phyloP scores from a whole-genome alignment of 2,888 invertebrate genomes.

The Myathropa florea region DNA sequence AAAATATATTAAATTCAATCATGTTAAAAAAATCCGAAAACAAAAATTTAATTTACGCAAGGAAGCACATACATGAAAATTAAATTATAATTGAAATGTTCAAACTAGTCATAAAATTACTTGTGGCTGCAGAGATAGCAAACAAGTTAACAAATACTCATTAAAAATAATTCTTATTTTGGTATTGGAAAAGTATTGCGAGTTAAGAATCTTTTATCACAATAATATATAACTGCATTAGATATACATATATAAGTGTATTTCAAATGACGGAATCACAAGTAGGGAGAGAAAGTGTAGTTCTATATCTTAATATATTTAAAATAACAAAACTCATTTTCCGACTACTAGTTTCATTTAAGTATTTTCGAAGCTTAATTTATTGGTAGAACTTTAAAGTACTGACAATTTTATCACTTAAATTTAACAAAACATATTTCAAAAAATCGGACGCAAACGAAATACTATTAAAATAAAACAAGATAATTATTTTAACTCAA shows the following conservation, averaged over 20 bases:
- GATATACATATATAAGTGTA: too few species aligned
- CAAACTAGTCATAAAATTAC: constrained; percentile 1
- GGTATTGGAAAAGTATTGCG: constrained; percentile 2
- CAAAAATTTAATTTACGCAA: not conserved
- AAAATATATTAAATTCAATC: not conserved
- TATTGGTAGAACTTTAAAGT: not conserved
- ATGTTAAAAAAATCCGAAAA: not conserved
- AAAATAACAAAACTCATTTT: not conserved
- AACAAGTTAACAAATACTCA: not conserved
- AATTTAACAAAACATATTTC: constrained; percentile 12
- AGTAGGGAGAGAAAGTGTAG: not conserved
- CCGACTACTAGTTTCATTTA: not conserved
- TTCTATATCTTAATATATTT: not conserved
- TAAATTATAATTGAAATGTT: not conserved
- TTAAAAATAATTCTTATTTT: not conserved
- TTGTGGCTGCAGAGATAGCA: not conserved
- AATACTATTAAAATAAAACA: constrained; percentile 18
- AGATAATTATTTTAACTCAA: constrained; percentile 13
- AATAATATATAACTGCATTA: constrained; percentile 1
- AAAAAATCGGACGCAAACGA: constrained; percentile 38
- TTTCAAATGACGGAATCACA: not conserved
- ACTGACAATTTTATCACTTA: constrained; percentile 22
- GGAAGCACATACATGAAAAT: not conserved
- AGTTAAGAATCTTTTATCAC: constrained; percentile 29
- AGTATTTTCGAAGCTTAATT: constrained; percentile 9